Percentiles rank a stretch among this genome's conserved stretches.
phyloP scores from a whole-genome alignment of 2,888 invertebrate genomes.

The Halictus quadricinctus region DNA sequence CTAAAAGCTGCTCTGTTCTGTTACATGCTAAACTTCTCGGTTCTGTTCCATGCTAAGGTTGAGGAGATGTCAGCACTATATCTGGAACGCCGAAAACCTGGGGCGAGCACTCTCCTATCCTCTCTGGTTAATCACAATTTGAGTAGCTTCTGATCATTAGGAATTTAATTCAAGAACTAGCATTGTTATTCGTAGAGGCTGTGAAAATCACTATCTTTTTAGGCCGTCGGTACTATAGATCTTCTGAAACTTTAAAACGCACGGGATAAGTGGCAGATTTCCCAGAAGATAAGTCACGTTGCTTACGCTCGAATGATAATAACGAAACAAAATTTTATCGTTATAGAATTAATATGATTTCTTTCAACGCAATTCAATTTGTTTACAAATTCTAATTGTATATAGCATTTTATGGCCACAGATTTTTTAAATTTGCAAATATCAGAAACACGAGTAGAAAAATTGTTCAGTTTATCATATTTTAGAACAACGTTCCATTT shows the following conservation, averaged over 20 bases:
- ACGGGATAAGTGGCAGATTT: background rate
- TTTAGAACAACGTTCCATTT: background rate
- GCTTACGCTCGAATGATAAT: background rate
- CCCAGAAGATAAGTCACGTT: background rate
- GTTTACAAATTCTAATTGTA: background rate
- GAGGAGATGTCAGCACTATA: too few relatives aligned
- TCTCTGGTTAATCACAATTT: background rate
- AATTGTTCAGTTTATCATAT: background rate
- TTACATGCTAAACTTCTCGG: too few relatives aligned
- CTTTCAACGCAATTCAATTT: background rate
- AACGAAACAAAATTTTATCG: background rate
- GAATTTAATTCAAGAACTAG: background rate
- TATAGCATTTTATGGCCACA: background rate
- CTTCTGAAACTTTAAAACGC: background rate
- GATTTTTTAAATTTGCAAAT: background rate
- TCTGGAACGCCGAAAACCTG: too few relatives aligned
- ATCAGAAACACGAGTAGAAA: background rate
- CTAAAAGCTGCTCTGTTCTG: too few relatives aligned
- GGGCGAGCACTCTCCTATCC: too few relatives aligned
- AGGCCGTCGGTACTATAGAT: background rate
- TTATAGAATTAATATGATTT: background rate
- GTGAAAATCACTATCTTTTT: background rate
- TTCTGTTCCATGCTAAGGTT: too few relatives aligned
- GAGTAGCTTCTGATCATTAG: background rate
- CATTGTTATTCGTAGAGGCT: background rate